Evolutionary conservation across 2,888 invertebrate genomes (phyloP), one percentile per base, ranked within the genome.

Genomic region (Scaptomyza tumidula): DNA sequence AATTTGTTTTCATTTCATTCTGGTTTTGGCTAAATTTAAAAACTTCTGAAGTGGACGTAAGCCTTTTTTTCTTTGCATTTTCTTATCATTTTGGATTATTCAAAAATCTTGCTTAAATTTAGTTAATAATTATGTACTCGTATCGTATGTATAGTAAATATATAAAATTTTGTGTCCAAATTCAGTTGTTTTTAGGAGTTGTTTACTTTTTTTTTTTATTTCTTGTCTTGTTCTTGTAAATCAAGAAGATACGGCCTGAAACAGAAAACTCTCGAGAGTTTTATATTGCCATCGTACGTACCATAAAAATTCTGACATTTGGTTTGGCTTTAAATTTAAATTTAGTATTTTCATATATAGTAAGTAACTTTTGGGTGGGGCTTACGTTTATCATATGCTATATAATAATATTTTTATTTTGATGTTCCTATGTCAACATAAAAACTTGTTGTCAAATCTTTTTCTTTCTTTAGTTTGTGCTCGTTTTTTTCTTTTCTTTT

Each of bases 161-260:
- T 83, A 86, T 86, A 85, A 88, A 90, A 83, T 89, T 90, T 86
- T 83, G 80, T 89, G 80, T 89, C 80, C 81, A 87, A 90, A 88
- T 89, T 90, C 80, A 89, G 90, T 90, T 90, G 91, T 90, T 90
- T 90, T 90, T 90, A 90, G 90, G 90, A 90, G 90, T 82, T 86
- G 24, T 24, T 24, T 24, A 24, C 24, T 24, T 24, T 24, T 24
- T 24, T 24, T 24, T 3, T 24, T 24, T 3, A 2, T 16, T 19
- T 49, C 33, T 50, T 50, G 19, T 77, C 64, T 74, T 55, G 49
- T 58, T 43, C 6, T 54, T 70, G 55, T 65, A 72, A 71, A 72
- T 50, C 57, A 74, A 68, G 27, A 71, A 65, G 27, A 39, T 24
- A 24, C 46, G 58, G 45, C 52, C 68, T 41, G 50, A 67, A 64